These are phyloP conservation scores for Cerastis rubricosa DNA, from an alignment of 2,888 invertebrate genomes.

Conservation along the genomic window DNA sequence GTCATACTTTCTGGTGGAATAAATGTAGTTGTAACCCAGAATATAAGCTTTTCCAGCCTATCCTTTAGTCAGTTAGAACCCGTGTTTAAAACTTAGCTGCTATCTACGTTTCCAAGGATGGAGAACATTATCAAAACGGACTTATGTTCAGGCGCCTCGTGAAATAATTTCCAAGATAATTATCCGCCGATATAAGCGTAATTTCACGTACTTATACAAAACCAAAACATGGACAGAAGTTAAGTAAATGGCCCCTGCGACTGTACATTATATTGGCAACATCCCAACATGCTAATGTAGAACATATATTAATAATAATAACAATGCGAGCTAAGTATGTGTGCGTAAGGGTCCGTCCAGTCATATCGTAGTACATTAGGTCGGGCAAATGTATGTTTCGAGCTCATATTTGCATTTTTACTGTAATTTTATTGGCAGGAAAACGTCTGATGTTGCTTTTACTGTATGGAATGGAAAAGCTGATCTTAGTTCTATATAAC, in stretches of 20 bases:
- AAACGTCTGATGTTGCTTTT: conserved; percentile 7
- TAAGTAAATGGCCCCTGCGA: conserved; percentile 33
- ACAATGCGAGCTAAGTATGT: conserved; percentile 42
- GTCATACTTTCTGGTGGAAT: neutral
- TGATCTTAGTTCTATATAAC: neutral
- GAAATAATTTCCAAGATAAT: conserved; percentile 1
- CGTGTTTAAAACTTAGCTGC: neutral
- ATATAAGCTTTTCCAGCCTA: neutral
- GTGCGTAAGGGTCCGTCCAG: conserved; percentile 23
- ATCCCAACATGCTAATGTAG: conserved; percentile 46
- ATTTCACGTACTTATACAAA: neutral
- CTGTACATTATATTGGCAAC: conserved; percentile 43
- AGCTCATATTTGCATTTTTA: conserved; percentile 41
- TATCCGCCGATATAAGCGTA: neutral
- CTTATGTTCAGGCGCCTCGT: neutral
- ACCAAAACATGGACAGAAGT: conserved; percentile 22
- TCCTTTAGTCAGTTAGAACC: neutral
- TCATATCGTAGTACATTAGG: conserved; percentile 30
- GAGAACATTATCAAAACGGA: neutral
- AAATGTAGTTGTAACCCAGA: neutral
- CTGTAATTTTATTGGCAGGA: conserved; percentile 47
- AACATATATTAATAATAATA: conserved; percentile 53
- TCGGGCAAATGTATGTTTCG: conserved; percentile 22
- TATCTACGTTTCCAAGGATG: neutral
- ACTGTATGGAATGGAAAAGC: conserved; percentile 19